A percentile compares a stretch with the other conserved stretches of the same genome.
These are phyloP conservation scores for Aleiodes sp. DNA, from an alignment of 1,140 invertebrate species.

Conservation along the genomic window DNA sequence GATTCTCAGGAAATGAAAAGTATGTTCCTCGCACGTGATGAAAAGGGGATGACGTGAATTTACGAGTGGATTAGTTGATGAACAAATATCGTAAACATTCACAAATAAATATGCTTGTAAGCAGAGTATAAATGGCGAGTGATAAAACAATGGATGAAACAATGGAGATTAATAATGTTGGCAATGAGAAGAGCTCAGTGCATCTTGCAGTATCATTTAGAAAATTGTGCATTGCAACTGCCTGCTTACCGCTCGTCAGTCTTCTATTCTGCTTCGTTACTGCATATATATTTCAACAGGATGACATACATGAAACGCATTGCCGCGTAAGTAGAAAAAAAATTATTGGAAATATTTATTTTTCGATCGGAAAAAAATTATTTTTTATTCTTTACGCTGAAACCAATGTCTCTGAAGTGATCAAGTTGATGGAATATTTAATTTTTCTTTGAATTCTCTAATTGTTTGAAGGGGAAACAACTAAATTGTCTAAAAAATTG, in stretches of 20 bases:
- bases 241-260: conserved; percentile 81
- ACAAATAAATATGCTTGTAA: conserved; percentile 34
- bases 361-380: no score
- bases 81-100: conserved; percentile 31
- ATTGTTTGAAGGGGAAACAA: no score
- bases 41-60: no score
- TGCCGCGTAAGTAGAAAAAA: conserved; percentile 83
- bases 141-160: conserved; percentile 42
- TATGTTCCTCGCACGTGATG: conserved; percentile 24
- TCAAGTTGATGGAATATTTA: neutral
- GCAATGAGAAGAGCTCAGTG: conserved; percentile 56
- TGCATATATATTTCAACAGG: conserved; percentile 87
- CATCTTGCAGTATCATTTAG: conserved; percentile 69
- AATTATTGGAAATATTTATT: no score
- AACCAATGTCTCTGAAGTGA: neutral
- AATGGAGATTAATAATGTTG: conserved; percentile 62
- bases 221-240: conserved; percentile 81
- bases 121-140: conserved; percentile 20
- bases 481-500: no score
- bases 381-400: no score
- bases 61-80: conserved; percentile 39
- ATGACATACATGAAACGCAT: conserved; percentile 92
- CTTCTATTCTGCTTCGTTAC: conserved; percentile 86
- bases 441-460: conserved; percentile 11
- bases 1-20: conserved; percentile 19